Percentiles rank a stretch among this genome's conserved stretches.
Evolutionary conservation across 2,797 vertebrate genomes (phyloP).

Genomic region (Hypotaenidia okinawae): DNA sequence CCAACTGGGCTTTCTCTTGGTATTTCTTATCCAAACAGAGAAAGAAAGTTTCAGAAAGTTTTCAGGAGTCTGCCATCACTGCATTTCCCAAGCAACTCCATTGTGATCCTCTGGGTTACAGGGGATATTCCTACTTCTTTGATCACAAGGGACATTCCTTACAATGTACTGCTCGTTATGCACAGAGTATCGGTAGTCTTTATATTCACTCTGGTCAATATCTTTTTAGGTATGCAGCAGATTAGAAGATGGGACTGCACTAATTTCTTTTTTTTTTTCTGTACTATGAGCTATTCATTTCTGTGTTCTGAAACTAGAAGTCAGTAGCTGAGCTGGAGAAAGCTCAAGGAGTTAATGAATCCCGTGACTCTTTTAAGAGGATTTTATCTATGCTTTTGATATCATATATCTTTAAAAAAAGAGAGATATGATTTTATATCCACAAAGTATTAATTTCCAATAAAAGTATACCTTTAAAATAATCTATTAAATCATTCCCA

Average conservation of each 20-base stretch:
- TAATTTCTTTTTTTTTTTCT: neutral
- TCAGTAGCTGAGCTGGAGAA: neutral
- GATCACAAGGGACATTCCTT: neutral
- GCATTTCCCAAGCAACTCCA: neutral
- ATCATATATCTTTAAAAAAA: neutral
- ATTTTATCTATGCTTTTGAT: neutral
- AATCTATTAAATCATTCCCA: neutral
- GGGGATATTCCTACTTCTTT: neutral
- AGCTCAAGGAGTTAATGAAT: neutral
- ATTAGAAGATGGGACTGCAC: neutral
- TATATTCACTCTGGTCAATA: neutral
- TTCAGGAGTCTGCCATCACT: neutral
- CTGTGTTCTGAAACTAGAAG: neutral
- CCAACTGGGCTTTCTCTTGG: neutral
- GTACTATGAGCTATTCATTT: neutral
- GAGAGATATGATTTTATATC: neutral
- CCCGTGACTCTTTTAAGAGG: neutral
- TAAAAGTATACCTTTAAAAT: neutral
- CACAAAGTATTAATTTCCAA: neutral
- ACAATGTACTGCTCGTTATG: neutral
- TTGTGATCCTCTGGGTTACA: neutral
- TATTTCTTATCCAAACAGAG: neutral
- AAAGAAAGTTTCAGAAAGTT: slow-evolving; percentile 15
- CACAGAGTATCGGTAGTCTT: neutral
- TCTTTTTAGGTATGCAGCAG: neutral